Evolutionary conservation across 2,888 invertebrate species (phyloP).

Genomic region (Podotricha telesiphe): DNA sequence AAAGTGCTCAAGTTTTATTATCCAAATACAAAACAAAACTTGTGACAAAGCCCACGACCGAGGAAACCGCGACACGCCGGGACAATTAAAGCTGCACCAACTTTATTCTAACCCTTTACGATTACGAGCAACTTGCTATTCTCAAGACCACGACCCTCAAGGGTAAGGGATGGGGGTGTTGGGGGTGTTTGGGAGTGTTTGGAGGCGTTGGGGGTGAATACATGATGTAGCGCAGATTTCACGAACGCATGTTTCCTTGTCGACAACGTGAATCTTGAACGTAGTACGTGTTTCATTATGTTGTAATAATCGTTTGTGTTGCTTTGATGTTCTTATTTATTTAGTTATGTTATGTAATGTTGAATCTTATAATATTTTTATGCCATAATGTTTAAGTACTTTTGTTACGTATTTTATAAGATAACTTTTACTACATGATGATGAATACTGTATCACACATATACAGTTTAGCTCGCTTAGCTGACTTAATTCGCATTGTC

Average conservation of each 20-base stretch:
- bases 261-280: conserved; percentile 42
- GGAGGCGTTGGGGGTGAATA: conserved; percentile 51
- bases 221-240: conserved; percentile 68
- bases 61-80: conserved; percentile 38
- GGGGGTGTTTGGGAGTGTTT: conserved; percentile 13
- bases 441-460: no score
- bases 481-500: no score
- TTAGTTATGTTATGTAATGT: not conserved
- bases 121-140: conserved; percentile 38
- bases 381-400: not conserved
- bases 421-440: no score
- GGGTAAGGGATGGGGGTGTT: conserved; percentile 5
- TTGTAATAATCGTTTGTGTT: conserved; percentile 19
- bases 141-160: conserved; percentile 41
- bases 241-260: conserved; percentile 51
- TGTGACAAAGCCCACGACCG: conserved; percentile 34
- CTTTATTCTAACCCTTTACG: conserved; percentile 45
- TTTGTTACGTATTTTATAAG: not conserved
- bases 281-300: conserved; percentile 31
- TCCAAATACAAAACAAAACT: conserved; percentile 31
- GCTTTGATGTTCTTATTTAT: conserved; percentile 5
- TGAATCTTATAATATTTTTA: not conserved
- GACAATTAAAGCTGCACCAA: conserved; percentile 42
- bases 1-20: conserved; percentile 35
- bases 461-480: no score